Conservation (phyloP, 2,888 invertebrate species). For the Zootermopsis nevadensis region DNA sequence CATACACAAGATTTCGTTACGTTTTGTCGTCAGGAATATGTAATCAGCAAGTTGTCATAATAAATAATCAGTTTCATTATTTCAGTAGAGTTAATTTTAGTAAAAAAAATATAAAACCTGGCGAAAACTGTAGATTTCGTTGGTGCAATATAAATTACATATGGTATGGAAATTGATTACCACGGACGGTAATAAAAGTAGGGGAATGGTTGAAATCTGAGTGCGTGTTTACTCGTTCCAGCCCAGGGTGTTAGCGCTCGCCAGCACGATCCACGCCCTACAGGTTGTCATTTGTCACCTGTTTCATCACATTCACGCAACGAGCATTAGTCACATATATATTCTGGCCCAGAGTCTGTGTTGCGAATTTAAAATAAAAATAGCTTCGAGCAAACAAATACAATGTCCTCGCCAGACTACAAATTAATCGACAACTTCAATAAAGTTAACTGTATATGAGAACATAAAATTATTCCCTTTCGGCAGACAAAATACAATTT, state of each 20-base stretch:
- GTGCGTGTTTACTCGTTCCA: neutral
- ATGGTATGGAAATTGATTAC: neutral
- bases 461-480: neutral
- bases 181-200: neutral
- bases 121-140: too few species aligned
- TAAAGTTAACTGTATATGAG: neutral
- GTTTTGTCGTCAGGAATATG: too few species aligned
- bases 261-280: slow-evolving; percentile 26
- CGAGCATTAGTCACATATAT: slow-evolving; percentile 29
- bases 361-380: slow-evolving; percentile 10
- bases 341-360: neutral
- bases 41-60: too few species aligned
- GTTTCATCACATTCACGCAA: slow-evolving; percentile 44
- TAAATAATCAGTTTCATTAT: too few species aligned
- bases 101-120: too few species aligned
- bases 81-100: too few species aligned
- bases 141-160: too few species aligned
- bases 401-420: neutral
- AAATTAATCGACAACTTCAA: slow-evolving; percentile 28
- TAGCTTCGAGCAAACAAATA: neutral
- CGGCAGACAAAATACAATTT: slow-evolving; percentile 3
- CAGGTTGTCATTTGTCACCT: slow-evolving; percentile 45
- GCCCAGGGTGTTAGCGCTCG: neutral
- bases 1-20: too few species aligned
- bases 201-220: neutral